A percentile compares a stretch with the other conserved stretches of the same genome.
Conservation (phyloP, 2,888 invertebrate species). For the Leptopterna dolabrata region DNA sequence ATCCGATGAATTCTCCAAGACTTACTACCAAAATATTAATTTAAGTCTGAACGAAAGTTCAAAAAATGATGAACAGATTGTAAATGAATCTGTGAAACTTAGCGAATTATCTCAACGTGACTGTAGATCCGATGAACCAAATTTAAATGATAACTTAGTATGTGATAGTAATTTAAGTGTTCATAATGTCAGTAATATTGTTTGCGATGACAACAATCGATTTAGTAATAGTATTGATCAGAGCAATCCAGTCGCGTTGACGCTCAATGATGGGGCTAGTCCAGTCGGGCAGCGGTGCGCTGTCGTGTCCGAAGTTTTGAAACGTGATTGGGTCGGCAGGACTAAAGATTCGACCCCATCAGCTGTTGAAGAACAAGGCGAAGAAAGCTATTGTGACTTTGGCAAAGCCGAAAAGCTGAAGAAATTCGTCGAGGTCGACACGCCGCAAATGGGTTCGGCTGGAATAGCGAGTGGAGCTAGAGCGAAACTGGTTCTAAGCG, state of each 20-base stretch:
- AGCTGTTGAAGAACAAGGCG: background rate
- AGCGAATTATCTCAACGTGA: background rate
- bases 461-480: background rate
- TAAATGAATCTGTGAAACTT: background rate
- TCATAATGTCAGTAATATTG: constrained; percentile 35
- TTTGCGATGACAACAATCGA: constrained; percentile 40
- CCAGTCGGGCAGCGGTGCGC: constrained; percentile 44
- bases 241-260: background rate
- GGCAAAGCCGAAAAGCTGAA: constrained; percentile 38
- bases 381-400: background rate
- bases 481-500: constrained; percentile 1
- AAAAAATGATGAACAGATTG: background rate
- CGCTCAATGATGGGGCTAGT: background rate
- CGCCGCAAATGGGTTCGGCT: background rate
- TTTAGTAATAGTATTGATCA: constrained; percentile 11
- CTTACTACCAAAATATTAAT: constrained; percentile 45
- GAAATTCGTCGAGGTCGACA: constrained; percentile 43
- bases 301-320: constrained; percentile 57
- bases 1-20: constrained; percentile 35
- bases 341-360: constrained; percentile 35
- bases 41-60: constrained; percentile 21
- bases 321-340: constrained; percentile 54
- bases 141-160: constrained; percentile 52
- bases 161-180: constrained; percentile 60
- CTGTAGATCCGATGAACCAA: constrained; percentile 35